A percentile compares a stretch with the other conserved stretches of the same genome.
Conservation (phyloP, 2,113 vertebrate species). For the Hystrix cristata region DNA sequence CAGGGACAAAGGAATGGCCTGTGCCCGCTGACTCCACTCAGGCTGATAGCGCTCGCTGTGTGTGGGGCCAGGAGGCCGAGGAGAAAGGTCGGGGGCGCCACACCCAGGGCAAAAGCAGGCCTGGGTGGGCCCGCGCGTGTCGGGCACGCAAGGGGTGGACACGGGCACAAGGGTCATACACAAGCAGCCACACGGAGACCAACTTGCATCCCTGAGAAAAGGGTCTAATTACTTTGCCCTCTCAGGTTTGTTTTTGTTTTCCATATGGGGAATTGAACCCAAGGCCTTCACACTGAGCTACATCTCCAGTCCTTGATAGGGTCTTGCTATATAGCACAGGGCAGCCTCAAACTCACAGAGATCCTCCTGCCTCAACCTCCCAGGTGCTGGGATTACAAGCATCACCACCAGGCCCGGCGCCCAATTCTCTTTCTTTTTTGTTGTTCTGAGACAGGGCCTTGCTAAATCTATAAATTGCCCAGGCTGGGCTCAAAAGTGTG, state of each 20-base stretch:
- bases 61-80: not conserved
- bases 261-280: not conserved
- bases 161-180: not conserved
- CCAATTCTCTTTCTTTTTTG: not conserved
- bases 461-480: not conserved
- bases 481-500: not conserved
- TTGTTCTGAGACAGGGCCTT: not conserved
- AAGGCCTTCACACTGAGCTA: not conserved
- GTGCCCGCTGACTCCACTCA: not conserved
- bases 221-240: not conserved
- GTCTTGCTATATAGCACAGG: not conserved
- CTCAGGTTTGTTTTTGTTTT: not conserved
- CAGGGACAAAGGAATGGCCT: not conserved
- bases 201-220: not conserved
- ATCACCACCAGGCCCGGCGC: not conserved
- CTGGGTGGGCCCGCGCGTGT: not conserved
- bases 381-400: not conserved
- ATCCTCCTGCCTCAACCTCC: not conserved
- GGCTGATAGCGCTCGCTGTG: not conserved
- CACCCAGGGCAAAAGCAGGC: conserved; percentile 33
- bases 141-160: not conserved
- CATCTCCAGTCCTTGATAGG: not conserved
- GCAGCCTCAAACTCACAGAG: not conserved
- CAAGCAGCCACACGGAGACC: not conserved
- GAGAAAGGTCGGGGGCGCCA: conserved; percentile 55